Evolutionary conservation across 2,888 invertebrate genomes (phyloP), one percentile per base, ranked within the genome.

Genomic region (Idaea biselata): DNA sequence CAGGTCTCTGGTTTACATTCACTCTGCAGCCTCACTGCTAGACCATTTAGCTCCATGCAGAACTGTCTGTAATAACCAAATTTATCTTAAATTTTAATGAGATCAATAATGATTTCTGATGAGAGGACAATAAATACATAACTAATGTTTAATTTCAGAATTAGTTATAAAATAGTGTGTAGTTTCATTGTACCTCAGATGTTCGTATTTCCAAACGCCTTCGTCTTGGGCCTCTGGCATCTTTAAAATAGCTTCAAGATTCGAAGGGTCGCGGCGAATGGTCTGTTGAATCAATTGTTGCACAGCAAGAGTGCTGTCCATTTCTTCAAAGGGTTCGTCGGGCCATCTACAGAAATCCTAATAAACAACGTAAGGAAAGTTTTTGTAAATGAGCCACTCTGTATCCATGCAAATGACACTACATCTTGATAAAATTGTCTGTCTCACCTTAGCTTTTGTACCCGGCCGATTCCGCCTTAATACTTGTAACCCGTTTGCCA

Each of bases 201-300:
- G 99, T 92, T 99, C 99, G 87, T 99, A 99, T 91, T 99, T 99
- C 99, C 99, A 99, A 59, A 99, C 99, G 55, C 99, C 99, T 88
- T 99, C 99, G 84, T 99, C 99, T 89, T 99, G 99, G 18, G 97
- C 96, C 75, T 99, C 99, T 1, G 99, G 99, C 93, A 99, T 98
- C 78, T 96, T 97, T 60, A 99, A 93, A 79, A 99, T 99, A 64
- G 97, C 94, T 78, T 99, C 99, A 65, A 99, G 96, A 91, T 98
- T 97, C 11, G 97, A 95, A 31, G 98, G 97, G 88, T 99, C 98
- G 69, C 96, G 95, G 72, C 98, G 94, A 75, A 99, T 99, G 72
- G 98, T 95, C 91, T 99, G 99, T 87, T 99, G 99, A 81, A 99
- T 99, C 84, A 97, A 99, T 85, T 99, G 99, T 84, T 99, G 99